A percentile compares a stretch with the other conserved stretches of the same genome.
These are phyloP conservation scores for Lutraria lutraria DNA, from an alignment of 2,888 invertebrate genomes.

Conservation along the genomic window DNA sequence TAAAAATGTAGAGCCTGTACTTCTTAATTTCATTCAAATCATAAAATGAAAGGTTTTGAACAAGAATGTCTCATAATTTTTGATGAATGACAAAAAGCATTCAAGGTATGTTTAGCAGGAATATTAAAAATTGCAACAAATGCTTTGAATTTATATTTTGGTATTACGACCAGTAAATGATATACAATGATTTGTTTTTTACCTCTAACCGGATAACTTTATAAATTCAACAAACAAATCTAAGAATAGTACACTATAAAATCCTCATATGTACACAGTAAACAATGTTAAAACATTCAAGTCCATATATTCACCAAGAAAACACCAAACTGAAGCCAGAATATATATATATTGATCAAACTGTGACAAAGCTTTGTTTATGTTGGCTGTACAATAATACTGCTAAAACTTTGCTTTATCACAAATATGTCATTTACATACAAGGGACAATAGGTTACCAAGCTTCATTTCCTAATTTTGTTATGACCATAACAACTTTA, in stretches of 20 bases:
- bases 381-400: not conserved
- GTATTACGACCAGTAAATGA: too few species aligned
- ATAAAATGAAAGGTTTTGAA: too few species aligned
- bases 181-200: too few species aligned
- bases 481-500: constrained; percentile 25
- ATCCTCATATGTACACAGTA: not conserved
- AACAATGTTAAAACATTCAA: not conserved
- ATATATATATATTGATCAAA: not conserved
- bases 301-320: too few species aligned
- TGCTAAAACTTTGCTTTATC: not conserved
- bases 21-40: too few species aligned
- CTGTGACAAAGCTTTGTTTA: not conserved
- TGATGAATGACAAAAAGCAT: too few species aligned
- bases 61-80: too few species aligned
- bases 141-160: too few species aligned
- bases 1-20: too few species aligned
- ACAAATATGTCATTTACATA: not conserved
- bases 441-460: constrained; percentile 25
- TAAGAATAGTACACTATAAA: not conserved
- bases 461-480: constrained; percentile 28
- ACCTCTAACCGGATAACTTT: too few species aligned
- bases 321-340: not conserved
- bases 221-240: not conserved
- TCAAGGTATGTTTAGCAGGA: too few species aligned
- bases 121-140: too few species aligned